Conservation (phyloP, 2,113 vertebrate genomes). For the Vimba vimba region DNA sequence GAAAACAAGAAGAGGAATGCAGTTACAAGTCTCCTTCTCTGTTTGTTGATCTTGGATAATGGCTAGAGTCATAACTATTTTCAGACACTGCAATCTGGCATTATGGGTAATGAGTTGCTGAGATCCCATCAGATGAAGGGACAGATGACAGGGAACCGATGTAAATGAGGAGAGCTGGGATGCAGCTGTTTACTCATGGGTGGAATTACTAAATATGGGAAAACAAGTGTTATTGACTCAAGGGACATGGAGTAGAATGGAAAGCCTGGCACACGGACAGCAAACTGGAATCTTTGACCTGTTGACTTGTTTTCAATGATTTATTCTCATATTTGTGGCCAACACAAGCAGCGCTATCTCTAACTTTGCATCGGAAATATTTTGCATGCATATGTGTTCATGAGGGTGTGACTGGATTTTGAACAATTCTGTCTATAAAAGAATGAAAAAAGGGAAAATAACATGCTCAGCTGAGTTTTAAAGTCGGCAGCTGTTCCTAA, state of each 20-base stretch:
- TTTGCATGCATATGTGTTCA: neutral
- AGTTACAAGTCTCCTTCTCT: constrained; percentile 24
- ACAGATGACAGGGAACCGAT: constrained; percentile 12
- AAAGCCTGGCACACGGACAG: constrained; percentile 67
- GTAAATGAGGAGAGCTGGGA: constrained; percentile 39
- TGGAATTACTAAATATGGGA: constrained; percentile 74
- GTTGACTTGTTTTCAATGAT: constrained; percentile 57
- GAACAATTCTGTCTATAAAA: constrained; percentile 23
- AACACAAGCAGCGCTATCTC: constrained; percentile 62
- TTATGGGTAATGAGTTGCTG: constrained; percentile 44
- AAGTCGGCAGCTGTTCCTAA: constrained; percentile 23
- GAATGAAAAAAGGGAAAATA: constrained; percentile 43
- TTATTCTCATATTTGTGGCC: constrained; percentile 58
- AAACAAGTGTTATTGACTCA: constrained; percentile 64
- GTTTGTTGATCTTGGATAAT: constrained; percentile 52
- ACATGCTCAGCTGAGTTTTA: constrained; percentile 42
- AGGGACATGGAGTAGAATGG: constrained; percentile 63
- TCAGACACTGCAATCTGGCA: constrained; percentile 53
- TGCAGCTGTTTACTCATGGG: constrained; percentile 70
- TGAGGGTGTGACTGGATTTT: constrained; percentile 7
- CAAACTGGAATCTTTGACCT: constrained; percentile 62
- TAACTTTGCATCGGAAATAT: constrained; percentile 14
- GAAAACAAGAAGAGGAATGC: neutral
- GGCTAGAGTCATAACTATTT: constrained; percentile 53
- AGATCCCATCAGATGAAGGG: constrained; percentile 28